These are phyloP conservation scores for Staurois parvus DNA, from an alignment of 2,797 vertebrate genomes.

Conservation along the genomic window DNA sequence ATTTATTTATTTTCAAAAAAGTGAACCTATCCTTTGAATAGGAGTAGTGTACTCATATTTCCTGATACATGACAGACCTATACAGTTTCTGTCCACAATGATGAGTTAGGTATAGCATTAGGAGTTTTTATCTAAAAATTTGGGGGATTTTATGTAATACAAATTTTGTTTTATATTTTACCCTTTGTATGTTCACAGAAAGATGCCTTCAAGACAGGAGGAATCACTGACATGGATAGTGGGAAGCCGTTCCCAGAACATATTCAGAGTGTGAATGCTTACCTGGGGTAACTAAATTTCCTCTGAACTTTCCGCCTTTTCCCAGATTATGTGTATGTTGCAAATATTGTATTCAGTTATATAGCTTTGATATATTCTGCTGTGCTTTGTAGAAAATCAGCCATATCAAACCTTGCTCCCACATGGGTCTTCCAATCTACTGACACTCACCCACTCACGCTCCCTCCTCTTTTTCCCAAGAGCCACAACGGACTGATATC, in stretches of 20 bases:
- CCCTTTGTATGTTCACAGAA: constrained; percentile 71
- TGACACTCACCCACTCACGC: too few relatives aligned
- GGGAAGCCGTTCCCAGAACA: constrained; percentile 76
- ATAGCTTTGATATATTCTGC: too few relatives aligned
- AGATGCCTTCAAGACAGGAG: constrained; percentile 73
- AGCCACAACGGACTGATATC: too few relatives aligned
- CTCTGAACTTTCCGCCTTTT: background rate
- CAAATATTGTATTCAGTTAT: background rate
- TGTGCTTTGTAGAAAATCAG: too few relatives aligned
- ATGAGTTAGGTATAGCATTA: background rate
- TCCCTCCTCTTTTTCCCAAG: too few relatives aligned
- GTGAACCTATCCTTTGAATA: too few relatives aligned
- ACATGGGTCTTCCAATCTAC: too few relatives aligned
- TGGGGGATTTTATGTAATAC: background rate
- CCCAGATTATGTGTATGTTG: too few relatives aligned
- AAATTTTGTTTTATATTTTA: background rate
- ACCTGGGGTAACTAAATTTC: constrained; percentile 77
- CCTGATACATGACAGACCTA: background rate
- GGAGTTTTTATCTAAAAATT: background rate
- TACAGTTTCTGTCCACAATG: background rate
- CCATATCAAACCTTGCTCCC: too few relatives aligned
- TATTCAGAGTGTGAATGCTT: constrained; percentile 85
- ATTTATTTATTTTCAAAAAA: too few relatives aligned
- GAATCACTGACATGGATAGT: constrained; percentile 71
- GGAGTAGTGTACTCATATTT: background rate